phyloP scores from a whole-genome alignment of 2,888 invertebrate species.

The Ctenicera cuprea region DNA sequence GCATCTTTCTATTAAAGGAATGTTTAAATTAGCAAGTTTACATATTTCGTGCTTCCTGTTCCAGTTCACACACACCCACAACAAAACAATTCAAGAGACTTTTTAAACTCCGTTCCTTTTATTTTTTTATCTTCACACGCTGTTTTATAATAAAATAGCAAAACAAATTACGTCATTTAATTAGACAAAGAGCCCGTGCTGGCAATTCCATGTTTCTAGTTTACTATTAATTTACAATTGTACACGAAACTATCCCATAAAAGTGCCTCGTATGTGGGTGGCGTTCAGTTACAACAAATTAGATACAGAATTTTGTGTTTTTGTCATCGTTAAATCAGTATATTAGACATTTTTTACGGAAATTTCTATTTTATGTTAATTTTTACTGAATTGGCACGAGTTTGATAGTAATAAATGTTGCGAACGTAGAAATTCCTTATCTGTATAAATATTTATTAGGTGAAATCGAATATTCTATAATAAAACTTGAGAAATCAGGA shows the following conservation, averaged over 20 bases:
- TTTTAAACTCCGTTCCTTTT: not conserved
- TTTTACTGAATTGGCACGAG: no score
- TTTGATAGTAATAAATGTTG: no score
- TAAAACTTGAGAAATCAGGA: no score
- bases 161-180: conserved; percentile 32
- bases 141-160: not conserved
- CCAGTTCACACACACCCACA: conserved; percentile 27
- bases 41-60: conserved; percentile 11
- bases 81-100: conserved; percentile 11
- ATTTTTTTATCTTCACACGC: conserved; percentile 15
- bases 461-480: no score
- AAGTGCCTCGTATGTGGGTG: not conserved
- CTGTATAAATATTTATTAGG: no score
- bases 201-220: conserved; percentile 1
- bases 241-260: conserved; percentile 6
- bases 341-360: no score
- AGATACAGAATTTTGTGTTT: not conserved
- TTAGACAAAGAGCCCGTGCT: conserved; percentile 24
- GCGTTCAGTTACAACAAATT: not conserved
- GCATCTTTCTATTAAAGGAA: conserved; percentile 9
- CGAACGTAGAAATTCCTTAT: no score
- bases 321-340: no score
- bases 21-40: conserved; percentile 10
- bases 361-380: no score
- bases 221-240: conserved; percentile 10